Evolutionary conservation across 2,113 vertebrate species (phyloP).

Genomic region (Zosterops japonicus): DNA sequence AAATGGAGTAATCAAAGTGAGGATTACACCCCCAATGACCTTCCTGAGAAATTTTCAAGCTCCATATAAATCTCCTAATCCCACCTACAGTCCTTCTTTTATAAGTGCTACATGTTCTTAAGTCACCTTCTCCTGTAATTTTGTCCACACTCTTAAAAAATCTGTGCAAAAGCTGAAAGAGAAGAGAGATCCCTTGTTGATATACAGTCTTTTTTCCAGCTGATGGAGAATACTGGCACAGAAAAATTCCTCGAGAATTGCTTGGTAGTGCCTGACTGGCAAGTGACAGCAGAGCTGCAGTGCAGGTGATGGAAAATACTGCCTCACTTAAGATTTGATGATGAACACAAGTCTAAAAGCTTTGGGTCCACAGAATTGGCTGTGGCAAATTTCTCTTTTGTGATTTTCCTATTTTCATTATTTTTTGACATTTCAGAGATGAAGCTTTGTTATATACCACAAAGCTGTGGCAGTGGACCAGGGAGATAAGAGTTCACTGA

Average conservation of each 20-base stretch:
- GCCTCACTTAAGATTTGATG: background rate
- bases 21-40: background rate
- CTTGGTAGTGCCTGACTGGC: background rate
- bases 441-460: slow-evolving; percentile 44
- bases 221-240: background rate
- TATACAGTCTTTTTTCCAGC: background rate
- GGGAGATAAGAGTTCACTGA: slow-evolving; percentile 52
- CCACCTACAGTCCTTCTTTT: background rate
- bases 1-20: background rate
- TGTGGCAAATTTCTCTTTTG: slow-evolving; percentile 36
- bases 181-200: background rate
- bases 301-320: background rate
- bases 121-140: slow-evolving; percentile 12
- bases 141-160: slow-evolving; percentile 2
- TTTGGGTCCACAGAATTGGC: background rate
- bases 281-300: background rate
- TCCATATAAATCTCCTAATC: background rate
- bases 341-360: slow-evolving; percentile 11
- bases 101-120: background rate
- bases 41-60: slow-evolving; percentile 16
- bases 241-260: background rate
- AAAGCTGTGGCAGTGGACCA: slow-evolving; percentile 23
- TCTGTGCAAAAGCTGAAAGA: background rate
- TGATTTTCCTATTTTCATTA: slow-evolving; percentile 50
- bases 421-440: slow-evolving; percentile 62